These are phyloP conservation scores for Agrochola macilenta DNA, from an alignment of 2,888 invertebrate genomes.

Conservation along the genomic window DNA sequence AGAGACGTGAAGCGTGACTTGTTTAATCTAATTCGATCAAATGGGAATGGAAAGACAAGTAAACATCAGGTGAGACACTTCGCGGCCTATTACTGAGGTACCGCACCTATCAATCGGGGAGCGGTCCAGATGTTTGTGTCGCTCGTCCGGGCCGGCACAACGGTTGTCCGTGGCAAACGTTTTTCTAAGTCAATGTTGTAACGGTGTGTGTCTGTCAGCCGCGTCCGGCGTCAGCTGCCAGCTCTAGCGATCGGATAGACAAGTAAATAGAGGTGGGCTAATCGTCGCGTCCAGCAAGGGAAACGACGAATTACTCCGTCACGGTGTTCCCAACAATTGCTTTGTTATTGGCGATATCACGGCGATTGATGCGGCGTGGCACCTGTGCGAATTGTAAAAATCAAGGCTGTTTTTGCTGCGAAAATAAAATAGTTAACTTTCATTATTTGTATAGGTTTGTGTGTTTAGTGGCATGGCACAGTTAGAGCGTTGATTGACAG, in stretches of 20 bases:
- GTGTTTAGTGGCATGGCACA: constrained; percentile 61
- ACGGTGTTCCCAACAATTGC: constrained; percentile 86
- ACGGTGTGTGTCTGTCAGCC: constrained; percentile 88
- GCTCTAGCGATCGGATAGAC: constrained; percentile 85
- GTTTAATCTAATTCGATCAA: constrained; percentile 67
- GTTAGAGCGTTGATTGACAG: constrained; percentile 75
- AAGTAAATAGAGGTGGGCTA: constrained; percentile 89
- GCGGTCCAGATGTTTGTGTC: constrained; percentile 77
- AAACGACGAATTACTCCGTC: constrained; percentile 90
- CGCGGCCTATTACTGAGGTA: constrained; percentile 71
- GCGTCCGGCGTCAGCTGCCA: constrained; percentile 89
- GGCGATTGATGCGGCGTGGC: constrained; percentile 75
- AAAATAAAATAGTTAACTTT: constrained; percentile 30
- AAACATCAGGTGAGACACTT: constrained; percentile 76
- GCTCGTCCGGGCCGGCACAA: constrained; percentile 76
- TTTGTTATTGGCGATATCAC: constrained; percentile 82
- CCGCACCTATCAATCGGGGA: constrained; percentile 76
- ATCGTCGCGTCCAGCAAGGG: constrained; percentile 89
- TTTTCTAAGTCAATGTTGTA: constrained; percentile 89
- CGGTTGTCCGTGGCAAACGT: constrained; percentile 85
- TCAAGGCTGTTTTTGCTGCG: constrained; percentile 35
- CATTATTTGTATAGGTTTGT: constrained; percentile 54
- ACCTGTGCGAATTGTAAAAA: constrained; percentile 70
- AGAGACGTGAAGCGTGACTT: constrained; percentile 67
- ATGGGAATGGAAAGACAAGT: constrained; percentile 68